Conservation (phyloP, 2,888 invertebrate species). For the Drosophila kambysellisi region DNA sequence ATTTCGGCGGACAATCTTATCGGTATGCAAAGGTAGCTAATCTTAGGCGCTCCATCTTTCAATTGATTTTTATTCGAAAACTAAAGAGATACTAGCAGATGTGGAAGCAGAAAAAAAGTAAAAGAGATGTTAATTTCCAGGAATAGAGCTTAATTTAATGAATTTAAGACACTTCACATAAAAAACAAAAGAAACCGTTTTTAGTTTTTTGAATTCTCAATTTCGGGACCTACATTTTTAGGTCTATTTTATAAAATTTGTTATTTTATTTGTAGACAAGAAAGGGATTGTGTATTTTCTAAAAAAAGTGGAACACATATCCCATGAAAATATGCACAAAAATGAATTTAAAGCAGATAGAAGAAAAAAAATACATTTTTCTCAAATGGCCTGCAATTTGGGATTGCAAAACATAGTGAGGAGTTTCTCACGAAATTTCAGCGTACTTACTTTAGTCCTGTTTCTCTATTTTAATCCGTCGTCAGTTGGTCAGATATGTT, state of each 20-base stretch:
- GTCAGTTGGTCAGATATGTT: neutral
- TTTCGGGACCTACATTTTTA: accelerated
- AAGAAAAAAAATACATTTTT: neutral
- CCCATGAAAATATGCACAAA: too few species aligned
- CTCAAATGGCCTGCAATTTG: neutral
- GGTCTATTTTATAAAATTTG: too few species aligned
- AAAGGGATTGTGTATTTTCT: neutral
- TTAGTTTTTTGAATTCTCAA: neutral
- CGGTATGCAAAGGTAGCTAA: too few species aligned
- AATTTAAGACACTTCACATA: too few species aligned
- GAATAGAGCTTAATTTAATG: neutral
- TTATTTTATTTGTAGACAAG: too few species aligned
- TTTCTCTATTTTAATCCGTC: neutral
- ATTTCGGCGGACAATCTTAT: neutral
- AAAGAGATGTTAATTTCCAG: neutral
- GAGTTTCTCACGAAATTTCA: neutral
- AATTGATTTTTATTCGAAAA: too few species aligned
- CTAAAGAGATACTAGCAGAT: too few species aligned
- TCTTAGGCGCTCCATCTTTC: too few species aligned
- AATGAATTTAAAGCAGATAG: neutral
- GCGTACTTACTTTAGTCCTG: neutral
- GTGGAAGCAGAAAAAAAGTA: too few species aligned
- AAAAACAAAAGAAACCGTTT: neutral
- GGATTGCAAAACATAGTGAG: neutral
- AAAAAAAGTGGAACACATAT: neutral